A percentile compares a stretch with the other conserved stretches of the same genome.
These are phyloP conservation scores for Nycticryphes semicollaris DNA, from an alignment of 2,113 vertebrate species.

Conservation along the genomic window DNA sequence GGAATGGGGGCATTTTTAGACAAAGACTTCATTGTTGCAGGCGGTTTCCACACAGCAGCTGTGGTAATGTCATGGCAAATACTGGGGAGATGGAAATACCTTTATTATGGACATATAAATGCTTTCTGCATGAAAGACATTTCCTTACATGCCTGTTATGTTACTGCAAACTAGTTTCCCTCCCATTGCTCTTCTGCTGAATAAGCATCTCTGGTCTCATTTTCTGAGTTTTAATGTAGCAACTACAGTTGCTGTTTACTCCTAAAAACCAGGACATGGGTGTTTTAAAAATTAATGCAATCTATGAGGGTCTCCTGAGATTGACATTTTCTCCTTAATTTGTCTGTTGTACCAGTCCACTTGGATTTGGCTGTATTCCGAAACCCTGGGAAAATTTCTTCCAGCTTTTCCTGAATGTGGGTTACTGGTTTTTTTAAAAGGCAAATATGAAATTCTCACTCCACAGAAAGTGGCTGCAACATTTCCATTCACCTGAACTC, in stretches of 20 bases:
- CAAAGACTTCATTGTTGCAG: neutral
- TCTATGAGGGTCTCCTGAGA: neutral
- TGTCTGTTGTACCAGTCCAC: neutral
- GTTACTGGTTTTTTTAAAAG: neutral
- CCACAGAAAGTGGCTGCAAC: neutral
- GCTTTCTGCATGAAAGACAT: neutral
- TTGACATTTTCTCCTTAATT: neutral
- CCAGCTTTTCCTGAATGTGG: neutral
- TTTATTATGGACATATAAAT: neutral
- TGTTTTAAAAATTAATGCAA: constrained; percentile 42
- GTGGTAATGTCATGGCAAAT: neutral
- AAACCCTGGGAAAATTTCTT: neutral
- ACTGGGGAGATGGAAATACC: neutral
- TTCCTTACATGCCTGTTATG: neutral
- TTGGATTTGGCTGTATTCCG: neutral
- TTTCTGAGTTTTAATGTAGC: neutral
- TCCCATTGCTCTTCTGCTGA: constrained; percentile 23
- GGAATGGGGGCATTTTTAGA: neutral
- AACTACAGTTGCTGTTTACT: neutral
- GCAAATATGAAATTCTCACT: neutral
- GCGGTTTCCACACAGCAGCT: neutral
- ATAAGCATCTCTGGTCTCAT: neutral
- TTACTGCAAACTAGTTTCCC: neutral
- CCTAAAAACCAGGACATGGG: neutral
- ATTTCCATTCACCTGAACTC: neutral